phyloP scores from a whole-genome alignment of 1,140 invertebrate genomes.

The Plodia interpunctella region DNA sequence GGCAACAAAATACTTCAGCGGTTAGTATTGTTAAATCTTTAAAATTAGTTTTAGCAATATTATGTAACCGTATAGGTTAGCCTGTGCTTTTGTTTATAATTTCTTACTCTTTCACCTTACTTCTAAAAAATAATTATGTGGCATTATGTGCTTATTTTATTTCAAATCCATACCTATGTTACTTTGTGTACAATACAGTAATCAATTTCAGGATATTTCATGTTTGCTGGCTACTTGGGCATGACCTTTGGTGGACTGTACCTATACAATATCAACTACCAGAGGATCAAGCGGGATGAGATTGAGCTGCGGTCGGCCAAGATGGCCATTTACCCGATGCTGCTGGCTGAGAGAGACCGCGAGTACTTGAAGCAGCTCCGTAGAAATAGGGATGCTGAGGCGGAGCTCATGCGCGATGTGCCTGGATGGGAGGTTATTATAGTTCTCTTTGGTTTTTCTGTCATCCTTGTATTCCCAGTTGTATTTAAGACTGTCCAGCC shows the following conservation, averaged over 20 bases:
- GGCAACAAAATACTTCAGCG: constrained; percentile 82
- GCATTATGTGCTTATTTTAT: too few relatives aligned
- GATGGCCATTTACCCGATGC: constrained; percentile 85
- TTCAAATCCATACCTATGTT: too few relatives aligned
- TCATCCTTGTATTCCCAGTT: too few relatives aligned
- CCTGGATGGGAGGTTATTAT: constrained; percentile 86
- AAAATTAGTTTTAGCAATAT: constrained; percentile 24
- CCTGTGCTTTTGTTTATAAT: constrained; percentile 21
- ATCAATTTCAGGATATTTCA: constrained; percentile 71
- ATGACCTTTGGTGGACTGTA: constrained; percentile 78
- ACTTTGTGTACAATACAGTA: too few relatives aligned
- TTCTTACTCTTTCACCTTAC: neutral
- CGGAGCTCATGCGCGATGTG: constrained; percentile 91
- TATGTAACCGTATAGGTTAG: constrained; percentile 61
- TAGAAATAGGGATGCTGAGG: constrained; percentile 89
- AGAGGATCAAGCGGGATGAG: constrained; percentile 74
- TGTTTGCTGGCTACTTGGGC: constrained; percentile 80
- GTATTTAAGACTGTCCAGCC: too few relatives aligned
- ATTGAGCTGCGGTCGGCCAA: constrained; percentile 86
- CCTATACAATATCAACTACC: constrained; percentile 78
- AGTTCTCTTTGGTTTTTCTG: too few relatives aligned
- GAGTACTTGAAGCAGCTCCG: constrained; percentile 88
- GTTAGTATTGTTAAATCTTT: constrained; percentile 64
- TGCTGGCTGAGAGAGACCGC: constrained; percentile 89
- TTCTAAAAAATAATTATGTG: too few relatives aligned